These are phyloP conservation scores for Manacus vitellinus DNA, from an alignment of 2,113 vertebrate species.

Conservation along the genomic window DNA sequence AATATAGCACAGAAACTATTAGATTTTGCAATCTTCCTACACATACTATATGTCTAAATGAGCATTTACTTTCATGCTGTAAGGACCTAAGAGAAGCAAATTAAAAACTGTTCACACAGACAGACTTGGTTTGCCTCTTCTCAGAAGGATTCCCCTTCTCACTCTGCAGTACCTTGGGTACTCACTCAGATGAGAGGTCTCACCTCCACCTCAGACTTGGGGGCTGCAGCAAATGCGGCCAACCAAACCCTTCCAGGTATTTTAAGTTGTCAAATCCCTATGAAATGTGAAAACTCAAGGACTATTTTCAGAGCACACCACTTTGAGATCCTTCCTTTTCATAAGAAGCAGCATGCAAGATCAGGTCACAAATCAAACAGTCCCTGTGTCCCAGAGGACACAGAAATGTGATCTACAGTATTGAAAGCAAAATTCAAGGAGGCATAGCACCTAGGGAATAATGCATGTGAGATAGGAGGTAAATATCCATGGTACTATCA, in stretches of 20 bases:
- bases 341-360: background rate
- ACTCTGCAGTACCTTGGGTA: background rate
- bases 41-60: background rate
- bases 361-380: background rate
- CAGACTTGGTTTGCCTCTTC: background rate
- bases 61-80: background rate
- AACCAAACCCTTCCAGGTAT: background rate
- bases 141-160: background rate
- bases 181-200: background rate
- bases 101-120: background rate
- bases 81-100: background rate
- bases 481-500: background rate
- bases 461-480: background rate
- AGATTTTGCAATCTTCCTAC: background rate
- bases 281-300: background rate
- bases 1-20: background rate
- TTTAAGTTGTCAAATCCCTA: background rate
- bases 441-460: background rate
- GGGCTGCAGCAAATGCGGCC: fast-evolving
- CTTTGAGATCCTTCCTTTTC: background rate
- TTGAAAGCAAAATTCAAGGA: background rate
- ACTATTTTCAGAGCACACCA: background rate
- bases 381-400: background rate
- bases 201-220: background rate
- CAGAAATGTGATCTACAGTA: background rate